Evolutionary conservation across 2,888 invertebrate species (phyloP), one percentile per base, ranked within the genome.

Genomic region (Volucella inflata): DNA sequence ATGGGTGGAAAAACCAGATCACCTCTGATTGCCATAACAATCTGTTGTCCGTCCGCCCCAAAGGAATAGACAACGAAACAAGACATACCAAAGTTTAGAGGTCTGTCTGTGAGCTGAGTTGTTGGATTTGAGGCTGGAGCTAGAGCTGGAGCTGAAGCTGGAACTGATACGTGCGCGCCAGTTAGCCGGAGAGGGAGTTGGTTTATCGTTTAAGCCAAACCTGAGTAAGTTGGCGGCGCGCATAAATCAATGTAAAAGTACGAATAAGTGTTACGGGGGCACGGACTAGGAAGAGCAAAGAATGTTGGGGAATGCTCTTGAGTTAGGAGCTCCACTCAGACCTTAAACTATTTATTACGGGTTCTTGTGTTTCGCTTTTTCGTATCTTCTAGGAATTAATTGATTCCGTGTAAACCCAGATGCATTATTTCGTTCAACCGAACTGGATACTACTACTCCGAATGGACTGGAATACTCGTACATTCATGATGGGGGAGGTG

Each of bases 381-480:
- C 11, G 68, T 79, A 84, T 79, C 79, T 84, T 79, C 83, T 70
- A 53, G 42, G 79, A 84, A 84, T 84, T 84, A 84, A 84, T 84
- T 84, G 83, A 84, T 84, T 84, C 79, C 80, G 79, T 84, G 83
- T 84, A 84, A 84, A 79, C 70, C 79, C 79, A 83, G 79, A 79
- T 79, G 78, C 78, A 83, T 72, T 83, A 79, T 74, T 83, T 60
- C 30, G 30, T 30, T 30, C 70, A 46, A 40, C 50, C 59, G 59
- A 46, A 50, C 12, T 55, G 55, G 64, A 30, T 30, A 65, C 71
- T 70, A 42, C 55, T 70, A 38, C 46, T 14, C 38, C 55, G 14
- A 46, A 14, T 46, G 44, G 40, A 8, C 36, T 50, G 50, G 12
- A 30, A 36, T 14, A n/a, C n/a, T n/a, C n/a, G n/a, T n/a, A 48